A percentile compares a stretch with the other conserved stretches of the same genome.
These are phyloP conservation scores for Calidris pugnax DNA, from an alignment of 2,113 vertebrate species.

Conservation along the genomic window DNA sequence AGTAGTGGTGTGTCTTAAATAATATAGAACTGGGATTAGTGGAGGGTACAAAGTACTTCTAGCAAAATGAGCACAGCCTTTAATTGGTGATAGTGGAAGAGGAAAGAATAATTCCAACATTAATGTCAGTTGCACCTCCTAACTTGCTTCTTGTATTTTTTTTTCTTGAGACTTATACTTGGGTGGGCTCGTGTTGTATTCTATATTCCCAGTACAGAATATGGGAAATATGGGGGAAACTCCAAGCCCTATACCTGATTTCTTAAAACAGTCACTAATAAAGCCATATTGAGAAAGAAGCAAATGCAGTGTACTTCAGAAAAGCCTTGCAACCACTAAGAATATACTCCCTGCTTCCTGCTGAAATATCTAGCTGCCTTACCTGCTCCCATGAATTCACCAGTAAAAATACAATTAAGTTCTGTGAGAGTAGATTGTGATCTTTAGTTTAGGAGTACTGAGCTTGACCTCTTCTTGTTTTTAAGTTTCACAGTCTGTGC, in stretches of 20 bases:
- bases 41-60: neutral
- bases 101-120: neutral
- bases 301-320: neutral
- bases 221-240: neutral
- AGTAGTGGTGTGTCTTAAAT: neutral
- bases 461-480: neutral
- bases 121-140: neutral
- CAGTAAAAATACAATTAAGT: neutral
- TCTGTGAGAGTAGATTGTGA: neutral
- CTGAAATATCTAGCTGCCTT: neutral
- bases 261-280: neutral
- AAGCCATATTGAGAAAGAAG: neutral
- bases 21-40: neutral
- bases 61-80: neutral
- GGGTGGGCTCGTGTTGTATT: neutral
- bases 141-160: neutral
- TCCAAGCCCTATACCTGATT: neutral
- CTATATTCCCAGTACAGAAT: neutral
- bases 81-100: neutral
- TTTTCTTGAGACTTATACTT: neutral
- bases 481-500: neutral
- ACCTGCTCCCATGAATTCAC: neutral
- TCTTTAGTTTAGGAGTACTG: neutral
- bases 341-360: neutral
- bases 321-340: neutral